Conservation (phyloP, 1,140 invertebrate species). For the Drosophila arizonae region DNA sequence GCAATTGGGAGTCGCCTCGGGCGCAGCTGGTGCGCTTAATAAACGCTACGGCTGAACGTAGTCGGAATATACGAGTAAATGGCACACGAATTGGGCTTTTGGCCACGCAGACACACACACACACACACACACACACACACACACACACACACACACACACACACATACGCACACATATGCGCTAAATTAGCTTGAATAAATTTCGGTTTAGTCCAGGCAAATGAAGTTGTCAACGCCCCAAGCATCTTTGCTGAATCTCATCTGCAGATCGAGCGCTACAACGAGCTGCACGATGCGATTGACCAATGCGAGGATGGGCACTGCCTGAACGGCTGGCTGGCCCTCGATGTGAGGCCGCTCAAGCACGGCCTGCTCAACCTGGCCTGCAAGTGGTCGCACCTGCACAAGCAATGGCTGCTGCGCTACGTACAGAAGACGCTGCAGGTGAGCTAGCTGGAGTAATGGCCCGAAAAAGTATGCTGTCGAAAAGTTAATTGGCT, state of each 20-base stretch:
- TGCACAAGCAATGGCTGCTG: slow-evolving; percentile 89
- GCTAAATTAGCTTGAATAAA: slow-evolving; percentile 73
- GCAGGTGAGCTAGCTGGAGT: slow-evolving; percentile 86
- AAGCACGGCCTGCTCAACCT: slow-evolving; percentile 88
- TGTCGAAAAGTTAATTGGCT: slow-evolving; percentile 84
- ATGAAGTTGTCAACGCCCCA: slow-evolving; percentile 56
- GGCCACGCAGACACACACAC: too few species aligned
- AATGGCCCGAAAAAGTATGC: slow-evolving; percentile 86
- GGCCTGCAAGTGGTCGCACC: slow-evolving; percentile 88
- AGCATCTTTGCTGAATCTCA: background rate
- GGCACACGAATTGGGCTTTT: slow-evolving; percentile 18
- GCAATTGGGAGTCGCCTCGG: slow-evolving; percentile 67
- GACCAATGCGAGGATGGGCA: slow-evolving; percentile 62
- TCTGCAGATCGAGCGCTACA: slow-evolving; percentile 76
- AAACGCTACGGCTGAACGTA: slow-evolving; percentile 39
- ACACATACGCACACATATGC: slow-evolving; percentile 38
- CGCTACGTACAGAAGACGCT: slow-evolving; percentile 85
- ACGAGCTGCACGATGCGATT: slow-evolving; percentile 72
- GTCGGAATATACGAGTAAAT: slow-evolving; percentile 18
- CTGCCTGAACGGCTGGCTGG: slow-evolving; percentile 87
- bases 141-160: slow-evolving; percentile 19
- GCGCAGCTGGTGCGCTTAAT: slow-evolving; percentile 74
- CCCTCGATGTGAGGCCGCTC: slow-evolving; percentile 87
- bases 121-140: slow-evolving; percentile 42
- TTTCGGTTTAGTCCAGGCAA: slow-evolving; percentile 44